These are phyloP conservation scores for Drosophila nr. perissopoda DNA, from an alignment of 2,888 invertebrate genomes.

Conservation along the genomic window DNA sequence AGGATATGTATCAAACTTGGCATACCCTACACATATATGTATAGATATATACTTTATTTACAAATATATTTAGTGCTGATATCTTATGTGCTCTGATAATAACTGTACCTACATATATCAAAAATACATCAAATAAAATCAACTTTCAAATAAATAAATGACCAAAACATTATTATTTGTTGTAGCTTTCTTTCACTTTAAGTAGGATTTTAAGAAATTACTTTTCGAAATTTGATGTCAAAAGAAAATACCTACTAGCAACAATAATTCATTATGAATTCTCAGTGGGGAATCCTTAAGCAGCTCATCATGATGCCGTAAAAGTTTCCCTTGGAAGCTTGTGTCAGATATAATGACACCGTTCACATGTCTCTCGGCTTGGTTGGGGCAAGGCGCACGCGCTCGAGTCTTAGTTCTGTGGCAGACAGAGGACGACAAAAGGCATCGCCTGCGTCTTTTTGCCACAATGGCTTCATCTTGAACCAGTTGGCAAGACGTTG, in stretches of 20 bases:
- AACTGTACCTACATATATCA: background rate
- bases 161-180: background rate
- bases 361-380: slow-evolving; percentile 22
- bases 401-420: slow-evolving; percentile 17
- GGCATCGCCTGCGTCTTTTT: slow-evolving; percentile 31
- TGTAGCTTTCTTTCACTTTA: background rate
- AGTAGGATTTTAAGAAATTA: background rate
- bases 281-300: slow-evolving; percentile 26
- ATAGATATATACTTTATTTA: background rate
- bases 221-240: background rate
- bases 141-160: background rate
- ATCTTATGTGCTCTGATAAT: background rate
- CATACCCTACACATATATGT: slow-evolving; percentile 32
- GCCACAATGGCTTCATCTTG: slow-evolving; percentile 60
- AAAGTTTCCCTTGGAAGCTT: slow-evolving; percentile 33
- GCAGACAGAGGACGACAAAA: slow-evolving; percentile 30
- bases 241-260: background rate
- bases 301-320: slow-evolving; percentile 42
- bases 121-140: background rate
- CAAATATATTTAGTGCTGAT: background rate
- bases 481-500: slow-evolving; percentile 53
- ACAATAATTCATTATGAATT: slow-evolving; percentile 18
- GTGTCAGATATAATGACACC: slow-evolving; percentile 38
- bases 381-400: slow-evolving; percentile 24
- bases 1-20: background rate